Evolutionary conservation across 2,113 vertebrate genomes (phyloP).

Genomic region (Corydoras sp.): DNA sequence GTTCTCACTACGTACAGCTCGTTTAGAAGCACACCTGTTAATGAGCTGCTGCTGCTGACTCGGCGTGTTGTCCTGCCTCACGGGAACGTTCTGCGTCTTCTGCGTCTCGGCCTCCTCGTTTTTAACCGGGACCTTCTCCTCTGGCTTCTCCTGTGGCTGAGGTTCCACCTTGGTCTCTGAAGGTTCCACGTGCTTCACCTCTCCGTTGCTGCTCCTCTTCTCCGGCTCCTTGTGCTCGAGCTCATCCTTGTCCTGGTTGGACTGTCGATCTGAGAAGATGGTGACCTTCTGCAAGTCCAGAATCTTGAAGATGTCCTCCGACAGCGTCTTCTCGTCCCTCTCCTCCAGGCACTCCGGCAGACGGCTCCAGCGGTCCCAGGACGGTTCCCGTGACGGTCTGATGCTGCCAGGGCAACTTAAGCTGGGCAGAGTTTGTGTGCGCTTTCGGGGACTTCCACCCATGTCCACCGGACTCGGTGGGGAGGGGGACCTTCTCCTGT

Average conservation of each 20-base stretch:
- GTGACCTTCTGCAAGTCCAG: conserved; percentile 63
- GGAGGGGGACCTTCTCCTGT: conserved; percentile 36
- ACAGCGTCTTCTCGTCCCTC: conserved; percentile 69
- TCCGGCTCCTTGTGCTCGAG: conserved; percentile 32
- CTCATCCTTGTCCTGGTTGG: conserved; percentile 38
- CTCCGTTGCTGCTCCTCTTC: conserved; percentile 41
- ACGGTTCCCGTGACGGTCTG: conserved; percentile 43
- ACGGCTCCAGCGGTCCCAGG: conserved; percentile 59
- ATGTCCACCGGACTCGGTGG: conserved; percentile 37
- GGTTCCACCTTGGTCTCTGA: conserved; percentile 21
- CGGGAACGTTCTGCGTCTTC: conserved; percentile 22
- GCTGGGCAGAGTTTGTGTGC: conserved; percentile 86
- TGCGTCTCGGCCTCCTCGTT: conserved; percentile 3
- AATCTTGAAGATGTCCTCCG: conserved; percentile 78
- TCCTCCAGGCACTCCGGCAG: conserved; percentile 59
- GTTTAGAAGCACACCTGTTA: conserved; percentile 47
- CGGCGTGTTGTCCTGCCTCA: conserved; percentile 21
- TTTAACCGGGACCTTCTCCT: background rate
- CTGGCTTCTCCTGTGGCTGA: conserved; percentile 13
- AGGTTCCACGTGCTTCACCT: conserved; percentile 23
- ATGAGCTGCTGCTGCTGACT: conserved; percentile 17
- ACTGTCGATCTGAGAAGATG: conserved; percentile 18
- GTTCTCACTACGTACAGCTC: background rate
- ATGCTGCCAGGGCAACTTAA: conserved; percentile 59
- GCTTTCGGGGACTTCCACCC: conserved; percentile 71